Conservation (phyloP, 2,888 invertebrate genomes). For the Pachymerium ferrugineum region DNA sequence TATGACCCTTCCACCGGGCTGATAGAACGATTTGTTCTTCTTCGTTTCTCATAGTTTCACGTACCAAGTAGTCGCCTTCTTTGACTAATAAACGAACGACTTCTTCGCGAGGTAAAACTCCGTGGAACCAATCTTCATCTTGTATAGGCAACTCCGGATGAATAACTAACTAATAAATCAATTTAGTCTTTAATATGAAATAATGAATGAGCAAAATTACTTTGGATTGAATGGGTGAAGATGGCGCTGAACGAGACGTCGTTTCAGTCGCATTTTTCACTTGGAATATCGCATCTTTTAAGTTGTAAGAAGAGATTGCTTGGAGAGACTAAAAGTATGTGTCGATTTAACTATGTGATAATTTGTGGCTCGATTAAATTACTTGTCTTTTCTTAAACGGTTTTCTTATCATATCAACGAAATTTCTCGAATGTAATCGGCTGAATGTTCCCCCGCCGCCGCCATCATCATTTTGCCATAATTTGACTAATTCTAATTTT, state of each 20-base stretch:
- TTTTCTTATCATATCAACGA: constrained; percentile 61
- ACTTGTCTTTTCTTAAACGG: constrained; percentile 52
- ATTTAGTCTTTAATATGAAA: background rate
- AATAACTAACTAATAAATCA: constrained; percentile 35
- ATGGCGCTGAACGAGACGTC: constrained; percentile 16
- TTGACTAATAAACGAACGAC: constrained; percentile 83
- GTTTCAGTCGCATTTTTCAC: constrained; percentile 35
- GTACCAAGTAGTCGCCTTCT: constrained; percentile 89
- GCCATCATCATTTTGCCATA: background rate
- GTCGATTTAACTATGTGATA: too few species aligned
- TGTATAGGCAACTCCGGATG: constrained; percentile 56
- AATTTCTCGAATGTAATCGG: constrained; percentile 44
- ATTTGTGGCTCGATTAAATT: too few species aligned
- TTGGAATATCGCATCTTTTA: background rate
- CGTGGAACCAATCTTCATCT: constrained; percentile 93
- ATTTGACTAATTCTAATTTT: background rate
- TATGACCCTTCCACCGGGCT: constrained; percentile 92
- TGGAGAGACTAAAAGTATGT: background rate
- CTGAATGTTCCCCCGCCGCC: constrained; percentile 27
- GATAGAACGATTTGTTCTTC: constrained; percentile 89
- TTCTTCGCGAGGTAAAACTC: constrained; percentile 90
- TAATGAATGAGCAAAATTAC: background rate
- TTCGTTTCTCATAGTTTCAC: constrained; percentile 86
- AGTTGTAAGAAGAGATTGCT: background rate
- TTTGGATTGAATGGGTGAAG: background rate